phyloP scores from a whole-genome alignment of 1,140 invertebrate genomes.

The Bacillus rossius region DNA sequence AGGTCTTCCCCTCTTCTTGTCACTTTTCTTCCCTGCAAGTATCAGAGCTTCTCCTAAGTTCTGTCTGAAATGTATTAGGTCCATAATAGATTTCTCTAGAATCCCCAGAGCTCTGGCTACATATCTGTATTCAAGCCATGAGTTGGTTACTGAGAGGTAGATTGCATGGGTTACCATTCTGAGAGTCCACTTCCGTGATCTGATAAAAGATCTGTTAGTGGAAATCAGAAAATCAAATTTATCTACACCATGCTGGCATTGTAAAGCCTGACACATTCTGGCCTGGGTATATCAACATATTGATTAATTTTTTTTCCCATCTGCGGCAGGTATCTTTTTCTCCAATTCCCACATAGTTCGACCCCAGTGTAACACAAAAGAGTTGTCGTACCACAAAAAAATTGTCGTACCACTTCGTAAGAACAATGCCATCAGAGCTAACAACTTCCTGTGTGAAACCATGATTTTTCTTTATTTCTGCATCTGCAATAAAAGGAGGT shows the following conservation, averaged over 20 bases:
- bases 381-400: no score
- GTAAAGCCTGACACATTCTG: slow-evolving; percentile 35
- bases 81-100: slow-evolving; percentile 5
- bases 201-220: no score
- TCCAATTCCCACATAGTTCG: slow-evolving; percentile 18
- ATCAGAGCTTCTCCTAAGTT: slow-evolving; percentile 14
- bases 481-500: slow-evolving; percentile 31
- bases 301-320: slow-evolving; percentile 32
- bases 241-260: slow-evolving; percentile 36
- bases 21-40: neutral
- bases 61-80: slow-evolving; percentile 14
- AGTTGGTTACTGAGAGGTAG: slow-evolving; percentile 26
- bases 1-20: slow-evolving; percentile 14
- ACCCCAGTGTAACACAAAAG: slow-evolving; percentile 7
- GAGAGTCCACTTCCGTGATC: slow-evolving; percentile 3
- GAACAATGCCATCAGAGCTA: slow-evolving; percentile 23
- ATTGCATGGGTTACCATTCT: slow-evolving; percentile 30
- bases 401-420: slow-evolving; percentile 23
- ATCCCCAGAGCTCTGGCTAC: slow-evolving; percentile 8
- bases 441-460: neutral
- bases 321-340: slow-evolving; percentile 20
- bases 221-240: no score
- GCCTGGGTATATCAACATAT: slow-evolving; percentile 31
- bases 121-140: slow-evolving; percentile 30
- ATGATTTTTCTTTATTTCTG: slow-evolving; percentile 34